These are phyloP conservation scores for Trichosurus vulpecula DNA, from an alignment of 2,797 vertebrate species.

Conservation along the genomic window DNA sequence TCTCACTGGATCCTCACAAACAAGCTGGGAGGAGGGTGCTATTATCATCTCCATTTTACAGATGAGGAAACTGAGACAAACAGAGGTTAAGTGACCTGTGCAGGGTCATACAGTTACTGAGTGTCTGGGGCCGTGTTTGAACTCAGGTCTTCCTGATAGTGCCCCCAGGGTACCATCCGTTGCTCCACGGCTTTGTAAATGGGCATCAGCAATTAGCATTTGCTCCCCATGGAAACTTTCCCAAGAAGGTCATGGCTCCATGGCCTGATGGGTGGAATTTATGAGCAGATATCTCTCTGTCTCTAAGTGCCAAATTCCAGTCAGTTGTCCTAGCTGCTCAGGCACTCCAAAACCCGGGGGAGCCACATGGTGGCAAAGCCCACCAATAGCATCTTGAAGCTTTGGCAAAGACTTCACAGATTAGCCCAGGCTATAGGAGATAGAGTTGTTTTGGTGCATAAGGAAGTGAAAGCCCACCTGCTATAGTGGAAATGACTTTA, in stretches of 20 bases:
- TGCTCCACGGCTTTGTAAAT: background rate
- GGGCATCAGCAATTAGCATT: background rate
- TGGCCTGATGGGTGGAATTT: background rate
- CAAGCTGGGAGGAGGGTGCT: background rate
- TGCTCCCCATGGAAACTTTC: background rate
- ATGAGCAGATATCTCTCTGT: background rate
- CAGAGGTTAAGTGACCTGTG: background rate
- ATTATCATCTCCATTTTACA: background rate
- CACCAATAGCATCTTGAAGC: background rate
- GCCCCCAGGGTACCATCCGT: background rate
- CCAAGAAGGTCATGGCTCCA: background rate
- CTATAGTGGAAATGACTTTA: background rate
- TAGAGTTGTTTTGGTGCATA: background rate
- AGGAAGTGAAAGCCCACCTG: background rate
- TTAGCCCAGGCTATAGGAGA: background rate
- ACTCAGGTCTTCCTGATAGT: background rate
- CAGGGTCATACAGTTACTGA: background rate
- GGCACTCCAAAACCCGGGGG: background rate
- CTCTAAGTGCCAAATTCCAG: background rate
- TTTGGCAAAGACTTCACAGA: background rate
- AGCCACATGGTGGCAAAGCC: background rate
- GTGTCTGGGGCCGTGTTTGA: background rate
- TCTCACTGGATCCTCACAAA: background rate
- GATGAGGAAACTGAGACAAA: background rate
- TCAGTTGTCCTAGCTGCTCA: background rate